Evolutionary conservation across 2,797 vertebrate genomes (phyloP).

Genomic region (Gambelia wislizenii): DNA sequence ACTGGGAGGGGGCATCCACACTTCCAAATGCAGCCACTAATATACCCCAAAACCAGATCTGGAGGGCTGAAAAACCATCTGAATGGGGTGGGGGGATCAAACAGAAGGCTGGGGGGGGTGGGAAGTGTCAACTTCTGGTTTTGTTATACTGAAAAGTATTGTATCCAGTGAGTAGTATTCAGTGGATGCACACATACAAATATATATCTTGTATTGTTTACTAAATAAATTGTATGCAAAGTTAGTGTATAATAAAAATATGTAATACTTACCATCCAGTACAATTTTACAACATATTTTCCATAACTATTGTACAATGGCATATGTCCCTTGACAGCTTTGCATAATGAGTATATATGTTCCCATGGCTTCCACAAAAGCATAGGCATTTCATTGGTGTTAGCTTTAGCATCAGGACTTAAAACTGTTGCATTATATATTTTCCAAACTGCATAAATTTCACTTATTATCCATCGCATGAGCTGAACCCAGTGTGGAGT

Average conservation of each 20-base stretch:
- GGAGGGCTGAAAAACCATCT: no score
- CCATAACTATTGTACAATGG: conserved; percentile 91
- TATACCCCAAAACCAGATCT: no score
- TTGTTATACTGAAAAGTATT: no score
- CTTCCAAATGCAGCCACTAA: no score
- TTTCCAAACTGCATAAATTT: conserved; percentile 89
- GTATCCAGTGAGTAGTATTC: no score
- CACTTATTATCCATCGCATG: conserved; percentile 93
- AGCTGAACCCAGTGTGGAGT: conserved; percentile 78
- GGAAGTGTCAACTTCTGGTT: no score
- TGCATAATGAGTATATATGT: conserved; percentile 93
- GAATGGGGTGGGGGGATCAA: no score
- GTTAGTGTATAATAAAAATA: background rate
- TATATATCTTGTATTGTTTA: background rate
- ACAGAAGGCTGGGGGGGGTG: no score
- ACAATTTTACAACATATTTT: conserved; percentile 92
- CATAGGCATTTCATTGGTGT: conserved; percentile 50
- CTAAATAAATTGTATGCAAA: background rate
- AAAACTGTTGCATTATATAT: conserved; percentile 70
- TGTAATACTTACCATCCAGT: conserved; percentile 91
- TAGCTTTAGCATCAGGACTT: conserved; percentile 58
- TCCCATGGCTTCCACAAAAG: conserved; percentile 92
- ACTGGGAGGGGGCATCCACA: no score
- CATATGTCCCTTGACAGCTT: conserved; percentile 82
- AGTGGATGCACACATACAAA: no score